These are phyloP conservation scores for Toxotes jaculatrix DNA, from an alignment of 2,113 vertebrate genomes.

Conservation along the genomic window DNA sequence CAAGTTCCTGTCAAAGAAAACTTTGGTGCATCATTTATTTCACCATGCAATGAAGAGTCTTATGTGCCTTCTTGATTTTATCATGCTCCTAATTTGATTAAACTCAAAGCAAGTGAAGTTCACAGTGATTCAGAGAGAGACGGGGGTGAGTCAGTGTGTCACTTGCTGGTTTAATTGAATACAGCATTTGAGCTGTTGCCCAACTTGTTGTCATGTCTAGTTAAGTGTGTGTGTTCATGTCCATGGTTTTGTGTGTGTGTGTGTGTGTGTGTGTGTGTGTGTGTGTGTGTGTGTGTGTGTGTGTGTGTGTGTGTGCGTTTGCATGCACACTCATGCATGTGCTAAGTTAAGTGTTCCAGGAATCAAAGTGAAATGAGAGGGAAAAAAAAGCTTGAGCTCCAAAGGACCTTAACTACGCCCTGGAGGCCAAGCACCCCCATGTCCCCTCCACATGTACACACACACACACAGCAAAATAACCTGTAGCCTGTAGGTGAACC, in stretches of 20 bases:
- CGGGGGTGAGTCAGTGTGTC: slow-evolving; percentile 21
- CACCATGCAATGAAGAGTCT: slow-evolving; percentile 37
- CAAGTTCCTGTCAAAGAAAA: slow-evolving; percentile 23
- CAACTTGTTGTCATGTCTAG: slow-evolving; percentile 63
- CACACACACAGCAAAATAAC: slow-evolving; percentile 18
- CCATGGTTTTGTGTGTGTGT: slow-evolving; percentile 16
- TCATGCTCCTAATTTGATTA: slow-evolving; percentile 37
- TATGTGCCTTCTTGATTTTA: slow-evolving; percentile 28
- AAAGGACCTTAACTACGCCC: slow-evolving; percentile 66
- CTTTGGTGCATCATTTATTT: slow-evolving; percentile 41
- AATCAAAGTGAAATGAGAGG: slow-evolving; percentile 75
- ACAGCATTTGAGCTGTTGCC: slow-evolving; percentile 67
- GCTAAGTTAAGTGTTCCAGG: slow-evolving; percentile 77
- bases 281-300: slow-evolving; percentile 12
- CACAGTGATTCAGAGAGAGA: slow-evolving; percentile 23
- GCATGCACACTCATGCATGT: slow-evolving; percentile 16
- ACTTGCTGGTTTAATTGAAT: slow-evolving; percentile 58
- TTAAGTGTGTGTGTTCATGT: slow-evolving; percentile 33
- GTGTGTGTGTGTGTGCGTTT: slow-evolving; percentile 11
- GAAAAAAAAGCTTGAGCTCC: slow-evolving; percentile 52
- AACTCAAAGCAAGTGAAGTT: slow-evolving; percentile 35
- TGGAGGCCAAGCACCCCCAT: slow-evolving; percentile 43
- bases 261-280: slow-evolving; percentile 16
- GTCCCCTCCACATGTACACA: slow-evolving; percentile 31
- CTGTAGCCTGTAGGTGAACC: slow-evolving; percentile 52